These are phyloP conservation scores for Anisognathus igniventris DNA, from an alignment of 2,797 vertebrate species.

Conservation along the genomic window DNA sequence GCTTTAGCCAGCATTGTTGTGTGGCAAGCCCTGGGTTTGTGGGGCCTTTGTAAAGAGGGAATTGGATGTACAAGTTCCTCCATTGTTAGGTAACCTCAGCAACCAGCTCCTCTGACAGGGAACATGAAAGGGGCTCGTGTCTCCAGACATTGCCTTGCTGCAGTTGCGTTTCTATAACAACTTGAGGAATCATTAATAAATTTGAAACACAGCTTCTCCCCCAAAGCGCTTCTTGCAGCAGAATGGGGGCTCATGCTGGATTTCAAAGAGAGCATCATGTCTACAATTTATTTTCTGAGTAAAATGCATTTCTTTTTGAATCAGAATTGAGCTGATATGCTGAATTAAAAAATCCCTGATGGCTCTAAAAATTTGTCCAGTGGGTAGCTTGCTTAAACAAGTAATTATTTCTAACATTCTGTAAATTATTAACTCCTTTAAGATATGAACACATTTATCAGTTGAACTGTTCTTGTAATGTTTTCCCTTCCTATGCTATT, in stretches of 20 bases:
- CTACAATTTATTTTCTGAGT: neutral
- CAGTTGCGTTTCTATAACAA: constrained; percentile 14
- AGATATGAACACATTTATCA: neutral
- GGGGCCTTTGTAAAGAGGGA: neutral
- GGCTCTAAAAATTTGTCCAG: neutral
- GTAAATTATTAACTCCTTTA: neutral
- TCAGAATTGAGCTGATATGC: neutral
- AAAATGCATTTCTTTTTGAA: constrained; percentile 11
- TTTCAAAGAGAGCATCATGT: neutral
- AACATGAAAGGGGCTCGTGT: neutral
- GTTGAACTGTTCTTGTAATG: neutral
- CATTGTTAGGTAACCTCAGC: constrained; percentile 40
- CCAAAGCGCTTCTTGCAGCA: neutral
- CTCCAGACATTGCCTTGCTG: neutral
- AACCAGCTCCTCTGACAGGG: neutral
- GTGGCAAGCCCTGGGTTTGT: neutral
- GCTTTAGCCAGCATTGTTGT: neutral
- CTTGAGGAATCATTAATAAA: constrained; percentile 35
- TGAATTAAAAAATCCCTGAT: neutral
- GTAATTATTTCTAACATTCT: constrained; percentile 10
- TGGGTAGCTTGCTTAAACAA: neutral
- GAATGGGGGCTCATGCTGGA: neutral
- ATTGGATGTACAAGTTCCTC: neutral
- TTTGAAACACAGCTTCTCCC: neutral
- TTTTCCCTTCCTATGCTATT: neutral